Conservation (phyloP, 2,113 vertebrate genomes). For the Trachemys scripta region DNA sequence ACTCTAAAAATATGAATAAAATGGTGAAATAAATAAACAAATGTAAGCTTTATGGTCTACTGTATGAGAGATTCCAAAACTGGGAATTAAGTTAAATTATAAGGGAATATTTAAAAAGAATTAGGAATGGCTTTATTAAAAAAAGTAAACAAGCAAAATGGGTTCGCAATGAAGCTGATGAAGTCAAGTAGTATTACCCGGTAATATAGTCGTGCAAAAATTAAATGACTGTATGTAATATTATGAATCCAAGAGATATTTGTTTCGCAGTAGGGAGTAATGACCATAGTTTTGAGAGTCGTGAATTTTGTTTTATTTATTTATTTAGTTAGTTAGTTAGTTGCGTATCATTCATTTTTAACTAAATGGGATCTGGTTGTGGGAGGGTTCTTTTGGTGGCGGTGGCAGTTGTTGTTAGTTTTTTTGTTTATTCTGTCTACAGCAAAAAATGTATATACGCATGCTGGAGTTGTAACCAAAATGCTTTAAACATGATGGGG, state of each 20-base stretch:
- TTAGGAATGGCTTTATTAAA: accelerated
- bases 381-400: not conserved
- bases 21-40: not conserved
- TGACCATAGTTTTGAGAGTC: accelerated
- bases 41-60: not conserved
- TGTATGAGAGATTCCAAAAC: not conserved
- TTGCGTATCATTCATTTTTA: too few relatives aligned
- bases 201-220: not conserved
- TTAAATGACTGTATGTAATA: not conserved
- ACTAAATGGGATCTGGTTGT: not conserved
- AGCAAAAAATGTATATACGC: accelerated
- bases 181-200: not conserved
- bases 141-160: not conserved
- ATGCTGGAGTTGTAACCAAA: not conserved
- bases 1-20: not conserved
- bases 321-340: too few relatives aligned
- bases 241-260: not conserved
- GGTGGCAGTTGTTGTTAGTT: not conserved
- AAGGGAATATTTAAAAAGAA: not conserved
- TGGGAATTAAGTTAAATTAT: not conserved
- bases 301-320: too few relatives aligned
- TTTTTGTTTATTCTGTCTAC: not conserved
- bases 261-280: not conserved
- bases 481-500: not conserved
- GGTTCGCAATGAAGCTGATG: not conserved